These are phyloP conservation scores for Gymnoscopelus microlampas DNA, from an alignment of 2,797 vertebrate species.

Conservation along the genomic window DNA sequence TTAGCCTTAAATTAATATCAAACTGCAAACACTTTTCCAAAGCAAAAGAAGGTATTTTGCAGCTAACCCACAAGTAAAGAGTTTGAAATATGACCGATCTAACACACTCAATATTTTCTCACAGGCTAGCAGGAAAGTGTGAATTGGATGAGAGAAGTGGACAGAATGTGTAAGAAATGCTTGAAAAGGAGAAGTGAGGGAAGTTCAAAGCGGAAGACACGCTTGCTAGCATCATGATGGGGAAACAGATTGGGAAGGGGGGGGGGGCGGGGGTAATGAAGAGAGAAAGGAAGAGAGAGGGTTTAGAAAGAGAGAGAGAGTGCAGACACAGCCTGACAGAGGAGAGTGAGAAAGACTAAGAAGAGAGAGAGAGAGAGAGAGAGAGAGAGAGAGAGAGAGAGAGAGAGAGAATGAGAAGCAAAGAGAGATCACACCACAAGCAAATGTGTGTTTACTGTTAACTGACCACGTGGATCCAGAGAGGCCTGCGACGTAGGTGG, in stretches of 20 bases:
- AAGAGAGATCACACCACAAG: too few species aligned
- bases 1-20: too few species aligned
- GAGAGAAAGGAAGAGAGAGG: conserved; percentile 2
- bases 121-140: neutral
- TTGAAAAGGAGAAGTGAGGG: too few species aligned
- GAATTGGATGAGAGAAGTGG: neutral
- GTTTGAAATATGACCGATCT: too few species aligned
- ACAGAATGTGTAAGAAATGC: neutral
- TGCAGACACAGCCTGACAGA: neutral
- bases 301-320: neutral
- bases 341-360: neutral
- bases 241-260: conserved; percentile 5
- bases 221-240: conserved; percentile 30
- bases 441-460: neutral
- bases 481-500: conserved; percentile 93
- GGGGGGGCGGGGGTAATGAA: neutral
- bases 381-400: neutral
- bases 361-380: neutral
- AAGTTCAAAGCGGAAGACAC: conserved; percentile 9
- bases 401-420: neutral
- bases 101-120: too few species aligned
- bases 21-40: too few species aligned
- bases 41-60: too few species aligned
- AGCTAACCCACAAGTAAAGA: too few species aligned
- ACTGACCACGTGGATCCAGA: conserved; percentile 96